Evolutionary conservation across 1,140 invertebrate genomes (phyloP).

Genomic region (Platorchestia sp.): DNA sequence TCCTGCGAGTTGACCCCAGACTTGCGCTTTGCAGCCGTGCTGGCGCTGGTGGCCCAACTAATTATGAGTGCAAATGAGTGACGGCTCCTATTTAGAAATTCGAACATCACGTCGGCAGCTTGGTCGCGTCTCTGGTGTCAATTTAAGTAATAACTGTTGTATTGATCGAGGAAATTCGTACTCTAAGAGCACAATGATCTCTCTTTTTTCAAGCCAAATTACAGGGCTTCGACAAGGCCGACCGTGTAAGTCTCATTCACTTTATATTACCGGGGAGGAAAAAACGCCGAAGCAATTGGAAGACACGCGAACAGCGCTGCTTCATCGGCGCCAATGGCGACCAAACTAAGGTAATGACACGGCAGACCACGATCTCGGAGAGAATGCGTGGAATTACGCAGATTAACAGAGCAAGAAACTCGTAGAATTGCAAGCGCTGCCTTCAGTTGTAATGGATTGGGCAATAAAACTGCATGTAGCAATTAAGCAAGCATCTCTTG

Average conservation of each 20-base stretch:
- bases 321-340: not conserved
- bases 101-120: not conserved
- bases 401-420: not conserved
- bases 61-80: not conserved
- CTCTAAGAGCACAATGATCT: not conserved
- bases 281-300: not conserved
- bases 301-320: not conserved
- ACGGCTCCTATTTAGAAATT: not conserved
- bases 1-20: not conserved
- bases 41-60: not conserved
- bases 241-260: not conserved
- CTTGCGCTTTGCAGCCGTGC: not conserved
- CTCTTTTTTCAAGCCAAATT: not conserved
- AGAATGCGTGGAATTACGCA: not conserved
- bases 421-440: not conserved
- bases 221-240: not conserved
- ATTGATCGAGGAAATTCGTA: not conserved
- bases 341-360: not conserved
- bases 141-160: not conserved
- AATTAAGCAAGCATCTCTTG: too few relatives aligned
- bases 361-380: not conserved
- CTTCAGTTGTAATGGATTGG: not conserved
- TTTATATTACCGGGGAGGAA: not conserved
- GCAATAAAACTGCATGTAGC: not conserved
- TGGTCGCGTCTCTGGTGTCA: not conserved